These are phyloP conservation scores for Cataglyphis hispanica DNA, from an alignment of 1,140 invertebrate species.

Conservation along the genomic window DNA sequence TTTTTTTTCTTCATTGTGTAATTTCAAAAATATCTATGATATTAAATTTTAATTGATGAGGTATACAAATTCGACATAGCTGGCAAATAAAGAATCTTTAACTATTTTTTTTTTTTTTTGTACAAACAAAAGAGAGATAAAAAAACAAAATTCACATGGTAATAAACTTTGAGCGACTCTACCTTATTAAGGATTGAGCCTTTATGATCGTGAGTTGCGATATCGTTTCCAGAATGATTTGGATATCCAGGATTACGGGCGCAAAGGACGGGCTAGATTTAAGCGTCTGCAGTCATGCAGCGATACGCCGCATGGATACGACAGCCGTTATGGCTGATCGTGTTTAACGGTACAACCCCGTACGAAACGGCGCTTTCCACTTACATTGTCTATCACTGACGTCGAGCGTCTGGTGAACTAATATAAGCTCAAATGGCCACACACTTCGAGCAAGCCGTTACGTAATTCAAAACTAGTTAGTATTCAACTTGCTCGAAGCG, in stretches of 20 bases:
- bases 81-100: too few relatives aligned
- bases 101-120: not conserved
- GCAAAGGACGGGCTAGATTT: not conserved
- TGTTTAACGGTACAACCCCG: constrained; percentile 15
- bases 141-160: not conserved
- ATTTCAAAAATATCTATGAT: too few relatives aligned
- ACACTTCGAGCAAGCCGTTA: constrained; percentile 57
- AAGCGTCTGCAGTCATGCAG: not conserved
- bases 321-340: constrained; percentile 40
- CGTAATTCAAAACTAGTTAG: constrained; percentile 53
- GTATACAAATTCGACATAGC: too few relatives aligned
- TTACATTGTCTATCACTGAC: constrained; percentile 56
- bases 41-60: too few relatives aligned
- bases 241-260: not conserved
- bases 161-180: not conserved
- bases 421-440: constrained; percentile 60
- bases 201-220: not conserved
- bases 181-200: not conserved
- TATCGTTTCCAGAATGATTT: not conserved
- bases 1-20: not conserved
- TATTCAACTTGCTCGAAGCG: constrained; percentile 37
- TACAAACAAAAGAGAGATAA: not conserved
- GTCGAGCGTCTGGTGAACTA: constrained; percentile 37
- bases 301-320: not conserved
- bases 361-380: constrained; percentile 34